phyloP scores from a whole-genome alignment of 2,797 vertebrate genomes.

The Corythornis leucogaster region DNA sequence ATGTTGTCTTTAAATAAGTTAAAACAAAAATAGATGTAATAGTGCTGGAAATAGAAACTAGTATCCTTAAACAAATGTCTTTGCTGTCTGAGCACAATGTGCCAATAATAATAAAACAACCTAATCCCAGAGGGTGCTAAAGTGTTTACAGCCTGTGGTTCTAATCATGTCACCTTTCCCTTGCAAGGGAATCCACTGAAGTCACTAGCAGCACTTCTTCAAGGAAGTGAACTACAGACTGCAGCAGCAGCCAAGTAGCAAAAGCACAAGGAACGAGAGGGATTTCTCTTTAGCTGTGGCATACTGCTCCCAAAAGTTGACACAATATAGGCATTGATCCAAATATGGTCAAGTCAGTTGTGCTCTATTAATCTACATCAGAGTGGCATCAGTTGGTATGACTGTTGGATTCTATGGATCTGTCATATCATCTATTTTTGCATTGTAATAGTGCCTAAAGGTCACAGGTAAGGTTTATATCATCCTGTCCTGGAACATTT shows the following conservation, averaged over 20 bases:
- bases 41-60: slow-evolving; percentile 43
- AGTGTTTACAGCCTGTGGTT: slow-evolving; percentile 17
- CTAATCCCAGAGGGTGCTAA: background rate
- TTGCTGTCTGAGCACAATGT: background rate
- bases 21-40: slow-evolving; percentile 58
- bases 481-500: background rate
- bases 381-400: background rate
- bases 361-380: background rate
- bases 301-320: background rate
- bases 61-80: slow-evolving; percentile 23
- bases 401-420: background rate
- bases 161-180: slow-evolving; percentile 43
- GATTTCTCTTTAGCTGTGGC: background rate
- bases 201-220: background rate
- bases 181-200: background rate
- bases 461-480: background rate
- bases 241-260: background rate
- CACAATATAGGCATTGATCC: background rate
- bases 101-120: slow-evolving; percentile 28
- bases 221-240: background rate
- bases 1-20: slow-evolving; percentile 48
- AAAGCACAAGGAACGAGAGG: background rate
- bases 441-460: background rate
- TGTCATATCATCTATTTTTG: background rate
- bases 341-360: background rate